Conservation (phyloP, 1,140 invertebrate genomes). For the Steinernema khuongi region DNA sequence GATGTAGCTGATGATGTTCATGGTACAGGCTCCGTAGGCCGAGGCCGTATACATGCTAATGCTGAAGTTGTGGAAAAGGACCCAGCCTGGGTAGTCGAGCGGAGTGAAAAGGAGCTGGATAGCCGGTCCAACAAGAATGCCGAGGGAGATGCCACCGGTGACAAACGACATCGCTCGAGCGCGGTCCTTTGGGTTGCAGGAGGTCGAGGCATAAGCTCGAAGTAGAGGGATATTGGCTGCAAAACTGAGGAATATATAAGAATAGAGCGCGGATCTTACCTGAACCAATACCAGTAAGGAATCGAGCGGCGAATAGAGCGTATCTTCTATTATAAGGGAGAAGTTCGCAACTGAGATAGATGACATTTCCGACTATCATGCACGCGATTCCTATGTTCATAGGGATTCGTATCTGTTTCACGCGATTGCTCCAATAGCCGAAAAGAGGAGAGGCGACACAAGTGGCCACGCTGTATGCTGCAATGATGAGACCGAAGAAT, state of each 20-base stretch:
- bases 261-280: background rate
- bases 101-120: background rate
- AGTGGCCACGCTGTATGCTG: conserved; percentile 61
- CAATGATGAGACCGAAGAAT: conserved; percentile 61
- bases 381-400: conserved; percentile 57
- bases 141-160: conserved; percentile 60
- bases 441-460: conserved; percentile 60
- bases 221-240: conserved; percentile 60
- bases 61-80: conserved; percentile 56
- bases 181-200: conserved; percentile 58
- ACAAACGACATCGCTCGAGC: conserved; percentile 60
- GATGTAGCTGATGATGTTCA: conserved; percentile 46
- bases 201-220: conserved; percentile 59
- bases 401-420: conserved; percentile 52
- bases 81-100: background rate
- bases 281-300: conserved; percentile 36
- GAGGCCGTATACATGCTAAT: conserved; percentile 61
- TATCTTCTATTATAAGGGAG: conserved; percentile 28
- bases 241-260: conserved; percentile 29
- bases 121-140: conserved; percentile 59
- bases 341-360: conserved; percentile 59
- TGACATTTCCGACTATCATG: conserved; percentile 59
- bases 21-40: conserved; percentile 44
- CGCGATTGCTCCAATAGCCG: conserved; percentile 58
- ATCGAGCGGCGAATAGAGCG: conserved; percentile 27